Evolutionary conservation across 2,113 vertebrate species (phyloP).

Genomic region (Takifugu flavidus): DNA sequence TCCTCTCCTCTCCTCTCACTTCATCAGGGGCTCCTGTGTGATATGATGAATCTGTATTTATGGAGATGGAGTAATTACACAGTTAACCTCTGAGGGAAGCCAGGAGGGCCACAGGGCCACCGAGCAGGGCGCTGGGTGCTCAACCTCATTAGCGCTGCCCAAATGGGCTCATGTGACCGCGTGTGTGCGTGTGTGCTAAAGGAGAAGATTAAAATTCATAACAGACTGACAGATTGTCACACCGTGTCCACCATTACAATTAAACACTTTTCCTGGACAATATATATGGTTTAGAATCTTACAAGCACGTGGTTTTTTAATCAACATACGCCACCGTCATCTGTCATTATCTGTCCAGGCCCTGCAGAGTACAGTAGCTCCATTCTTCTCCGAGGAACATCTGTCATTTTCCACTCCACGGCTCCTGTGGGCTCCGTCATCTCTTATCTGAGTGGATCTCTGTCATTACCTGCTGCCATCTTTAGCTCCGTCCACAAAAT

Average conservation of each 20-base stretch:
- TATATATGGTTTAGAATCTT: too few species aligned
- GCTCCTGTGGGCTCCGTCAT: constrained; percentile 71
- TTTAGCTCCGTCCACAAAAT: constrained; percentile 57
- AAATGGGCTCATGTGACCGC: constrained; percentile 58
- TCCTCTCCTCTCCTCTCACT: constrained; percentile 59
- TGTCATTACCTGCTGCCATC: constrained; percentile 58
- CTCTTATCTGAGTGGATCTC: constrained; percentile 74
- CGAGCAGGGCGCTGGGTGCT: constrained; percentile 85
- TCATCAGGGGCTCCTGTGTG: constrained; percentile 92
- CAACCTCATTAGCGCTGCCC: constrained; percentile 96
- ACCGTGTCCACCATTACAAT: too few species aligned
- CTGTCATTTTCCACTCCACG: constrained; percentile 74
- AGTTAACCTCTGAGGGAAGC: constrained; percentile 98
- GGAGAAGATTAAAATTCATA: constrained; percentile 17
- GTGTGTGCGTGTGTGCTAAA: constrained; percentile 33
- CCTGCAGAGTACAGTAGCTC: constrained; percentile 35
- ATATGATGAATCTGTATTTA: constrained; percentile 99
- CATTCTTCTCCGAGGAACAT: constrained; percentile 48
- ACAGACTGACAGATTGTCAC: too few species aligned
- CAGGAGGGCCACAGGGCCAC: constrained; percentile 93
- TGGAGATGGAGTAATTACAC: constrained; percentile 93
- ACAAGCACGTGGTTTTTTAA: too few species aligned
- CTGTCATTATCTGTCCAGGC: constrained; percentile 1
- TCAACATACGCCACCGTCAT: constrained; percentile 1
- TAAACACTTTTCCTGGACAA: too few species aligned